Conservation (phyloP, 2,113 vertebrate genomes). For the Pelmatolapia mariae region DNA sequence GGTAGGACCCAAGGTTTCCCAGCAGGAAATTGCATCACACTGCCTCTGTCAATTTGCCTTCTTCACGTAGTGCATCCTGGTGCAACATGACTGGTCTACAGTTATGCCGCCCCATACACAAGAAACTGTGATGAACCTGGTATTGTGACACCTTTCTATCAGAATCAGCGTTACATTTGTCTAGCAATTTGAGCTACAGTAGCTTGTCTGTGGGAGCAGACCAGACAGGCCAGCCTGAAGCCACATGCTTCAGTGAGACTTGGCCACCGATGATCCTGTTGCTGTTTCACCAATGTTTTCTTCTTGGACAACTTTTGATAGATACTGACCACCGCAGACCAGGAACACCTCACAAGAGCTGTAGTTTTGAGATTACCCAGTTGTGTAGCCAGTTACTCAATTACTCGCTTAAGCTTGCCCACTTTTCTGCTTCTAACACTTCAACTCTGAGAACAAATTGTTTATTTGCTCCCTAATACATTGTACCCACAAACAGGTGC, state of each 20-base stretch:
- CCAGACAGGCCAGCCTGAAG: background rate
- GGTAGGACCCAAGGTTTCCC: background rate
- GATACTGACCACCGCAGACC: background rate
- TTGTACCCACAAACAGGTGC: background rate
- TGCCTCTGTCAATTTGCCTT: background rate
- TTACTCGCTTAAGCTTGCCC: background rate
- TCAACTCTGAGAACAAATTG: background rate
- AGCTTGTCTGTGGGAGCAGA: background rate
- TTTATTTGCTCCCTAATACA: background rate
- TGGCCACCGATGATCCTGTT: background rate
- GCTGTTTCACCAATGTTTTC: background rate
- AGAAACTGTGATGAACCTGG: background rate
- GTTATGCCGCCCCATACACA: background rate
- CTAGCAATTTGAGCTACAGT: background rate
- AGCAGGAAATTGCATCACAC: background rate
- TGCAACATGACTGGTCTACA: background rate
- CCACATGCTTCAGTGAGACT: background rate
- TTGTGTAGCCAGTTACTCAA: background rate
- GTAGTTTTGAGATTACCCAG: background rate
- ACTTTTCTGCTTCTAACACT: background rate
- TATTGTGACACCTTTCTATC: background rate
- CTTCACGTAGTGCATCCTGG: background rate
- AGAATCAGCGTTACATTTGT: background rate
- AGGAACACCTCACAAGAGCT: background rate
- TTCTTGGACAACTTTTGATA: background rate